phyloP scores from a whole-genome alignment of 2,888 invertebrate species.

The Augochlorella aurata region DNA sequence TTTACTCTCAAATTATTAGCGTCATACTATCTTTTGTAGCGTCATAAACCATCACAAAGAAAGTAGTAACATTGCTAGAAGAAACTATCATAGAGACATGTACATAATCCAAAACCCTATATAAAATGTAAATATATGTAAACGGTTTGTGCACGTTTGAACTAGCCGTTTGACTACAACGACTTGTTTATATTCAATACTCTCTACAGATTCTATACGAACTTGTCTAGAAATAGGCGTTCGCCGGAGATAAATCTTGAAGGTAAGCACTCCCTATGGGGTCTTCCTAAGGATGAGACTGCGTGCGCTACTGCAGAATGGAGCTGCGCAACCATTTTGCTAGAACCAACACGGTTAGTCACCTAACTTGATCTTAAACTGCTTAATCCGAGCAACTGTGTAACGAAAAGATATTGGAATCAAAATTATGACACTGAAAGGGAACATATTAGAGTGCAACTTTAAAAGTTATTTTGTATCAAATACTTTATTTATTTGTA shows the following conservation, averaged over 20 bases:
- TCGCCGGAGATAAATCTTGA: background rate
- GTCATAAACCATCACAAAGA: background rate
- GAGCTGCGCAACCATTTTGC: background rate
- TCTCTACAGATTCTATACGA: background rate
- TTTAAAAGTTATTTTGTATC: background rate
- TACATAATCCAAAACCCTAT: background rate
- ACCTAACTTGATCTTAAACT: background rate
- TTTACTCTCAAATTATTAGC: background rate
- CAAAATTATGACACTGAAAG: background rate
- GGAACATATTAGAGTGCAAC: background rate
- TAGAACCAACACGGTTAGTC: background rate
- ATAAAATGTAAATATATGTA: background rate
- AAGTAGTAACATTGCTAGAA: background rate
- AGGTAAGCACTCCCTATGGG: background rate
- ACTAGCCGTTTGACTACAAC: background rate
- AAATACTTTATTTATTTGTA: too few species aligned
- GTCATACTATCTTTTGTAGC: background rate
- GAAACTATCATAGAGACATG: background rate
- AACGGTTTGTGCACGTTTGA: background rate
- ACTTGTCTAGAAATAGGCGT: background rate
- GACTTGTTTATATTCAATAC: background rate
- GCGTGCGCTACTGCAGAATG: background rate
- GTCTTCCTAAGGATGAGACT: background rate
- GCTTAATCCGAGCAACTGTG: background rate
- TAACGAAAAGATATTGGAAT: background rate